Conservation (phyloP, 2,113 vertebrate species). For the Ranitomeya variabilis region DNA sequence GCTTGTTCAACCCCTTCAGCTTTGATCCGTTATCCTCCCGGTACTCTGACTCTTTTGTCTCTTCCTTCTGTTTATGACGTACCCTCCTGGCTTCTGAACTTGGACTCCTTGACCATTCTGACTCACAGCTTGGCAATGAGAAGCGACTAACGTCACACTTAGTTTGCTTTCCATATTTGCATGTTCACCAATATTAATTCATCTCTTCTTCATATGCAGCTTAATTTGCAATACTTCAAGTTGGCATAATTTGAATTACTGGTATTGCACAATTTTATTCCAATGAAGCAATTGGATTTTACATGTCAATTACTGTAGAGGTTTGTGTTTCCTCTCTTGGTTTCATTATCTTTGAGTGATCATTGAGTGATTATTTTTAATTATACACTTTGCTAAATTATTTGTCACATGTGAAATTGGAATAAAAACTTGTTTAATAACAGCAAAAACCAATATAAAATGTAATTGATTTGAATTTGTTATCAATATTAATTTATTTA, state of each 20-base stretch:
- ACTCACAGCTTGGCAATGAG: too few species aligned
- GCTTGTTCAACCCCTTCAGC: too few species aligned
- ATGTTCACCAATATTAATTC: not conserved
- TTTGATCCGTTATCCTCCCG: too few species aligned
- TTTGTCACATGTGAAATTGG: constrained; percentile 28
- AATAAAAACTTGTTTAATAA: constrained; percentile 34
- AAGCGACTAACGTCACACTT: not conserved
- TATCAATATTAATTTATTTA: constrained; percentile 8
- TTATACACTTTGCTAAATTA: not conserved
- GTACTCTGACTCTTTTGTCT: too few species aligned
- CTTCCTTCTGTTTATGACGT: too few species aligned
- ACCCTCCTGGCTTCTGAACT: too few species aligned
- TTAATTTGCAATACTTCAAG: constrained; percentile 5
- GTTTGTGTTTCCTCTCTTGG: not conserved
- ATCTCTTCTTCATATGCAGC: not conserved
- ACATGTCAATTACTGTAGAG: constrained; percentile 37
- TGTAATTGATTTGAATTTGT: constrained; percentile 6
- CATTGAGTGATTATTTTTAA: constrained; percentile 37
- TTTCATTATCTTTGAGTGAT: constrained; percentile 54
- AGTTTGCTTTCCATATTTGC: not conserved
- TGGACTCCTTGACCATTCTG: too few species aligned
- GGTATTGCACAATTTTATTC: not conserved
- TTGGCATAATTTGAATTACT: constrained; percentile 57
- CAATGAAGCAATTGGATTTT: constrained; percentile 46
- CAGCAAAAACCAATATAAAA: not conserved